phyloP scores from a whole-genome alignment of 2,797 vertebrate species.

The Peromyscus nudipes region DNA sequence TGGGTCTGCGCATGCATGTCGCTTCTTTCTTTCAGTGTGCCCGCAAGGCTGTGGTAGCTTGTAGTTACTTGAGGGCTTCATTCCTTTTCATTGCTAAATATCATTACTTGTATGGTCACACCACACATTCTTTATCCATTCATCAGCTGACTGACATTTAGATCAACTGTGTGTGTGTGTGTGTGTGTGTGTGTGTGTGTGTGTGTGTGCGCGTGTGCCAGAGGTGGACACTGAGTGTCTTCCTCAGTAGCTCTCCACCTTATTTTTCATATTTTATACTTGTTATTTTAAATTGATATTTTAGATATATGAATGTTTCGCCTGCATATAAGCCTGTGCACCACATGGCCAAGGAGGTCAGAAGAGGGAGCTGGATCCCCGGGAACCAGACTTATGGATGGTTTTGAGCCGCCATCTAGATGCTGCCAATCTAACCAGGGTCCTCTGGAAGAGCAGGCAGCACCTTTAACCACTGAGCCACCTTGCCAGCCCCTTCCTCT shows the following conservation, averaged over 20 bases:
- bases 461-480: neutral
- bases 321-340: neutral
- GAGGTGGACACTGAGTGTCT: neutral
- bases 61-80: neutral
- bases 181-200: neutral
- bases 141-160: neutral
- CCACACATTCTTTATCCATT: neutral
- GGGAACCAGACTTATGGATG: neutral
- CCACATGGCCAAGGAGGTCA: neutral
- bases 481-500: neutral
- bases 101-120: neutral
- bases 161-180: neutral
- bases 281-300: neutral
- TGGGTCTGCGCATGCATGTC: neutral
- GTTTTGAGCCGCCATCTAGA: neutral
- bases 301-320: neutral
- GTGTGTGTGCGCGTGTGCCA: neutral
- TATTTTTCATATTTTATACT: neutral
- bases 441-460: neutral
- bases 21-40: neutral
- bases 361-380: neutral
- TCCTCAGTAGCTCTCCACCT: neutral
- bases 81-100: conserved; percentile 8
- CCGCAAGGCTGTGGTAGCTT: neutral
- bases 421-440: neutral